Percentiles rank a stretch among this genome's conserved stretches.
phyloP scores from a whole-genome alignment of 2,888 invertebrate species.

The Tricholauxania praeusta region DNA sequence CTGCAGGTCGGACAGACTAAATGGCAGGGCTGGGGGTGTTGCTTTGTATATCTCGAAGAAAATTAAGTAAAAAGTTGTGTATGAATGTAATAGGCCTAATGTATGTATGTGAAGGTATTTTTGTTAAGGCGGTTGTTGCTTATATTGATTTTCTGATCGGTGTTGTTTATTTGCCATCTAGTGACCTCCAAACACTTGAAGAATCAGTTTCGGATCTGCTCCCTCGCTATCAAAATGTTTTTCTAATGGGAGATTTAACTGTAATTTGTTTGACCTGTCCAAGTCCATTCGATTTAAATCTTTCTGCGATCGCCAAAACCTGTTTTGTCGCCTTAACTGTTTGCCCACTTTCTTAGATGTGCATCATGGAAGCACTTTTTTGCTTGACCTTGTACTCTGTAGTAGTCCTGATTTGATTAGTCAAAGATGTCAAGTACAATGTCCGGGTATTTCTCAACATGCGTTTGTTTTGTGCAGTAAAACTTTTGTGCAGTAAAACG shows the following conservation, averaged over 20 bases:
- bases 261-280: slow-evolving; percentile 18
- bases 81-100: too few species aligned
- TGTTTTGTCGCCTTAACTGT: slow-evolving; percentile 20
- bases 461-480: too few species aligned
- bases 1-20: slow-evolving; percentile 22
- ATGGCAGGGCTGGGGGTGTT: slow-evolving; percentile 20
- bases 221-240: too few species aligned
- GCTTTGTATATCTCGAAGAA: not conserved
- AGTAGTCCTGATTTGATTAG: too few species aligned
- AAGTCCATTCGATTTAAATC: not conserved
- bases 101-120: slow-evolving; percentile 8
- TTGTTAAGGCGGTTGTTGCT: not conserved
- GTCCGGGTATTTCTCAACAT: too few species aligned
- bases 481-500: too few species aligned
- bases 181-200: too few species aligned
- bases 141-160: not conserved
- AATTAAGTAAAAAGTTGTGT: not conserved
- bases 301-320: not conserved
- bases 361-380: not conserved
- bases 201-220: too few species aligned
- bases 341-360: not conserved
- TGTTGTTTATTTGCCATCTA: slow-evolving; percentile 13
- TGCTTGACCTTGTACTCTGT: too few species aligned
- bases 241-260: too few species aligned
- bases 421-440: too few species aligned